Evolutionary conservation across 2,888 invertebrate genomes (phyloP), one percentile per base, ranked within the genome.

Genomic region (Hydraecia micacea): DNA sequence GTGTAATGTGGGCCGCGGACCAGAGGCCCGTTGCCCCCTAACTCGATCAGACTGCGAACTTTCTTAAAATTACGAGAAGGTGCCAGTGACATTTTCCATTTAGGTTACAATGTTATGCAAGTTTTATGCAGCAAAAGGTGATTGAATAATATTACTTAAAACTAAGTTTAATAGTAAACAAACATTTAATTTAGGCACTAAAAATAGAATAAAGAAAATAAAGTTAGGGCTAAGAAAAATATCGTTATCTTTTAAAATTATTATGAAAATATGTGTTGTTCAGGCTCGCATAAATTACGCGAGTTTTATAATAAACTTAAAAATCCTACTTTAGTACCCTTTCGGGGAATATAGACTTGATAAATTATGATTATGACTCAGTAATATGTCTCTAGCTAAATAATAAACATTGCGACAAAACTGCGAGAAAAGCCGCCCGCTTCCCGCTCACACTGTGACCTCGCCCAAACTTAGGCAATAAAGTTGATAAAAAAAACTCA

Each of bases 401-500:
- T 21, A n/a, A n/a, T 21, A 36, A 49, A n/a, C 0, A 11, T n/a
- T 25, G 18, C 3, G 6, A 58, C 4, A 55, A 58, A 18, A 58
- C 32, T 18, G 28, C n/a, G 1, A n/a, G n/a, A 8, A 73, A n/a
- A 77, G 8, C 1, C 4, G 0, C 0, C 21, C 28, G 11, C 55
- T 46, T 25, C 0, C 36, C 18, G 25, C 68, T 52, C 2, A 11
- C 39, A 62, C 6, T 32, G 13, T 28, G 8, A 65, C 36, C 13
- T 63, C 13, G 13, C 32, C 62, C 13, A 58, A 70, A 21, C 42
- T 21, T 18, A 32, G 2, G n/a, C 13, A 65, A 77, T 73, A 58
- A 60, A 39, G 11, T 52, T 11, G 6, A 9, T 46, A 73, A 83
- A 80, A 77, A 46, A 75, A 75, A 25, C 15, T 58, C 8, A 21